Percentiles rank a stretch among this genome's conserved stretches.
These are phyloP conservation scores for Clarias laeviceps DNA, from an alignment of 2,797 vertebrate species.

Conservation along the genomic window DNA sequence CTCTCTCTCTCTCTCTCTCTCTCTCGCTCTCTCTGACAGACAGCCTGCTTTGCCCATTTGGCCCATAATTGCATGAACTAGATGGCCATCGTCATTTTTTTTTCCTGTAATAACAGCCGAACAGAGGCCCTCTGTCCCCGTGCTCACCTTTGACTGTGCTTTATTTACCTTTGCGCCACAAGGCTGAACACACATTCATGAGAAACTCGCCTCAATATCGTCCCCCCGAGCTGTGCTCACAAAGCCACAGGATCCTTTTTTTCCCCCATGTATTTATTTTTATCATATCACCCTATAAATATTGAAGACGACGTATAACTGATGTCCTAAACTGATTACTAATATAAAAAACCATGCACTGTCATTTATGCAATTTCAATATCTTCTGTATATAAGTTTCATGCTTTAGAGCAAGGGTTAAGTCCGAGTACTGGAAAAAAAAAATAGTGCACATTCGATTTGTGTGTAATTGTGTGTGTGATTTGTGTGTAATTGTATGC, in stretches of 20 bases:
- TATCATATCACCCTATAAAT: neutral
- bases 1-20: neutral
- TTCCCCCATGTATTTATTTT: neutral
- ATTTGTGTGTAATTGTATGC: neutral
- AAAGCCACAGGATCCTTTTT: neutral
- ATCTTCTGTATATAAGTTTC: neutral
- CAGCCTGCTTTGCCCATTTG: slow-evolving; percentile 65
- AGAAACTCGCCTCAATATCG: slow-evolving; percentile 41
- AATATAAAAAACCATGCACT: neutral
- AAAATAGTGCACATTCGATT: neutral
- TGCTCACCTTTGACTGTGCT: slow-evolving; percentile 54
- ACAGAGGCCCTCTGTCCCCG: slow-evolving; percentile 58
- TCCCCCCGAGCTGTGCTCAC: slow-evolving; percentile 24
- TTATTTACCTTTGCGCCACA: slow-evolving; percentile 52
- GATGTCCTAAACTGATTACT: neutral
- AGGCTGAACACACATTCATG: slow-evolving; percentile 35
- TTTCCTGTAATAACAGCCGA: slow-evolving; percentile 46
- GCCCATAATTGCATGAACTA: slow-evolving; percentile 75
- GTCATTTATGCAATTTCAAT: neutral
- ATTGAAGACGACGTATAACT: too few relatives aligned
- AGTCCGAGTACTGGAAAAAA: neutral
- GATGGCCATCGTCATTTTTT: slow-evolving; percentile 58
- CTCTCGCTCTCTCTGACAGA: slow-evolving; percentile 53
- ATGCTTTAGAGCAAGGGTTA: neutral
- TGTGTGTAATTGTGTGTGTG: neutral